phyloP scores from a whole-genome alignment of 2,888 invertebrate species.

The Agrochola lychnidis region DNA sequence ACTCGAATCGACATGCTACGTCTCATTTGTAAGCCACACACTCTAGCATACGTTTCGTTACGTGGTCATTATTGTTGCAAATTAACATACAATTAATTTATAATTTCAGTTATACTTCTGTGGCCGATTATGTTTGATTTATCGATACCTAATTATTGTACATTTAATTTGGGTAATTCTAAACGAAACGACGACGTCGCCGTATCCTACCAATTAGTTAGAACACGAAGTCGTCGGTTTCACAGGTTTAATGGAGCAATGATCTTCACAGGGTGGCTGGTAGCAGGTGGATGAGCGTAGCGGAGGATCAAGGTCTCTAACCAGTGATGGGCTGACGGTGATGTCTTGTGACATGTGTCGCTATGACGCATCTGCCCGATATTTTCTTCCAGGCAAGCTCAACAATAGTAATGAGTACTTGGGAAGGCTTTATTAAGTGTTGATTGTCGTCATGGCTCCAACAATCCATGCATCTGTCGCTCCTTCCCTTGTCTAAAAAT shows the following conservation, averaged over 20 bases:
- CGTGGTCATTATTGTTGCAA: conserved; percentile 38
- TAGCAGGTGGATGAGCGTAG: background rate
- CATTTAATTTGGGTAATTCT: background rate
- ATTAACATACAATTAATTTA: conserved; percentile 36
- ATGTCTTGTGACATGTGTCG: too few species aligned
- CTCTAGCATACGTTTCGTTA: conserved; percentile 23
- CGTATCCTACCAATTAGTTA: background rate
- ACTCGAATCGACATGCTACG: conserved; percentile 31
- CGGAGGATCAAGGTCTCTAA: background rate
- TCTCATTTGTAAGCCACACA: conserved; percentile 28
- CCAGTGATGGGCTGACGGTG: background rate
- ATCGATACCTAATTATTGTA: conserved; percentile 7
- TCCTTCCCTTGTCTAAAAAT: background rate
- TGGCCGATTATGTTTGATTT: conserved; percentile 35
- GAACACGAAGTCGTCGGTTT: background rate
- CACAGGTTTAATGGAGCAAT: background rate
- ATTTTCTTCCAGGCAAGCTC: too few species aligned
- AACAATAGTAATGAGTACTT: background rate
- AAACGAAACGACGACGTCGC: background rate
- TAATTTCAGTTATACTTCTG: conserved; percentile 19
- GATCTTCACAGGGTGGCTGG: too few species aligned
- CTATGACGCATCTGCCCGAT: too few species aligned
- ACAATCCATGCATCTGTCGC: background rate
- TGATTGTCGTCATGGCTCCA: too few species aligned
- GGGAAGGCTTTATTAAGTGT: background rate